Evolutionary conservation across 2,797 vertebrate species (phyloP), one percentile per base, ranked within the genome.

Genomic region (Pseudochirops corinnae): DNA sequence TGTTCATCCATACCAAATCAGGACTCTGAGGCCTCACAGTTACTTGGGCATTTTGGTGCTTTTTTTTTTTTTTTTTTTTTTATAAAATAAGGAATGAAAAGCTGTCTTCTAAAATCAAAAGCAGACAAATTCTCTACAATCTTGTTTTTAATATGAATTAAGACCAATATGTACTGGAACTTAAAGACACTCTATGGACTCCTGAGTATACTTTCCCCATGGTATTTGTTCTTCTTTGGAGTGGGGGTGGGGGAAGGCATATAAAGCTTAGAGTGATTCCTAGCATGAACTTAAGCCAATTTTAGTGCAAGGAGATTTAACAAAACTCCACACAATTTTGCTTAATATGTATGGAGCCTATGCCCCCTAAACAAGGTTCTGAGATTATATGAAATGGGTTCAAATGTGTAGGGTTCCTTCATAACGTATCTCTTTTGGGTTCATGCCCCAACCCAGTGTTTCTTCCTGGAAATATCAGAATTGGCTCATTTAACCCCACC

Each of bases 251-350:
- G 62, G 62, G 9, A 18, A n/a, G 33, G 90, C 98, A 60, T 91
- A 95, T 96, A 67, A 95, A 96, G 94, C 62, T 93, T 97, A 91
- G 93, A 95, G 91, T 98, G 96, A 97, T 96, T 97, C 97, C 97
- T 82, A 95, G 93, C 87, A 90, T 92, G 90, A 74, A 93, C 96
- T 97, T 97, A 95, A 98, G 97, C 97, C 97, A 97, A 97, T 53
- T 96, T 96, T 96, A 98, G 97, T 94, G 94, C 90, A 97, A 96
- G 94, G 93, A 97, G 90, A 93, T 46, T 91, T 90, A 92, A 93
- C 52, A 0, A 96, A 97, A 93, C 1, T 92, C 94, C 92, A 28
- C 57, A 92, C 94, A 97, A 95, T 95, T 95, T 28, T 91, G 1
- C 93, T 95, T 87, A 93, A 97, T 96, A 93, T 94, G 62, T 91